Percentiles rank a stretch among this genome's conserved stretches.
These are phyloP conservation scores for Leptinotarsa undecemlineata DNA, from an alignment of 1,140 invertebrate genomes.

Conservation along the genomic window DNA sequence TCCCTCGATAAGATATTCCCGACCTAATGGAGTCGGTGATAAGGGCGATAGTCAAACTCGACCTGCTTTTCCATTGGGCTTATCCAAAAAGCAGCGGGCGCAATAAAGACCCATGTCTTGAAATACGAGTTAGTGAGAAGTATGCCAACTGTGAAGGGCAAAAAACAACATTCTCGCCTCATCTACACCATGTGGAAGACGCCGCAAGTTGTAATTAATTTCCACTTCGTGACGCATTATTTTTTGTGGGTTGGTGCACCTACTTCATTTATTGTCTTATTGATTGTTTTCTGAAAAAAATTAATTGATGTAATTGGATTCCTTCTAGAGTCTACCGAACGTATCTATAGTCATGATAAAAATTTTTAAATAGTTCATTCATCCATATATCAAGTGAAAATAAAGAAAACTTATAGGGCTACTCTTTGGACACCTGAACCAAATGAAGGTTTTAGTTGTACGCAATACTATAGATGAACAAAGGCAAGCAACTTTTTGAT, in stretches of 20 bases:
- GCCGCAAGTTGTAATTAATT: slow-evolving; percentile 27
- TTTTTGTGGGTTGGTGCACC: neutral
- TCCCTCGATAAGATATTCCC: neutral
- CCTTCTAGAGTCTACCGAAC: too few species aligned
- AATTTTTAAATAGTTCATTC: too few species aligned
- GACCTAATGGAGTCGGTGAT: neutral
- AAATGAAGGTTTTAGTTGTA: too few species aligned
- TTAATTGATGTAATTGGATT: too few species aligned
- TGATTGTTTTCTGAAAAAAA: neutral
- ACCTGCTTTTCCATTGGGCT: neutral
- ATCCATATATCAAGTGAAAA: too few species aligned
- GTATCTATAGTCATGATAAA: too few species aligned
- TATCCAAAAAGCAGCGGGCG: neutral
- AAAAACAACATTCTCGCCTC: slow-evolving; percentile 15
- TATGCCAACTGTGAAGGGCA: slow-evolving; percentile 25
- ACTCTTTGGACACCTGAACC: too few species aligned
- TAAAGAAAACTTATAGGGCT: too few species aligned
- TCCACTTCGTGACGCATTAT: slow-evolving; percentile 13
- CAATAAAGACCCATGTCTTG: slow-evolving; percentile 7
- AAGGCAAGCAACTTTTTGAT: too few species aligned
- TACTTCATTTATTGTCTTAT: neutral
- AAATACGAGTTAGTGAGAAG: slow-evolving; percentile 19
- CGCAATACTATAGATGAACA: too few species aligned
- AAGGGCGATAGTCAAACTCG: neutral
- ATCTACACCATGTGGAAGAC: slow-evolving; percentile 24